phyloP scores from a whole-genome alignment of 2,888 invertebrate species.

The Zhengitettix transpicula region DNA sequence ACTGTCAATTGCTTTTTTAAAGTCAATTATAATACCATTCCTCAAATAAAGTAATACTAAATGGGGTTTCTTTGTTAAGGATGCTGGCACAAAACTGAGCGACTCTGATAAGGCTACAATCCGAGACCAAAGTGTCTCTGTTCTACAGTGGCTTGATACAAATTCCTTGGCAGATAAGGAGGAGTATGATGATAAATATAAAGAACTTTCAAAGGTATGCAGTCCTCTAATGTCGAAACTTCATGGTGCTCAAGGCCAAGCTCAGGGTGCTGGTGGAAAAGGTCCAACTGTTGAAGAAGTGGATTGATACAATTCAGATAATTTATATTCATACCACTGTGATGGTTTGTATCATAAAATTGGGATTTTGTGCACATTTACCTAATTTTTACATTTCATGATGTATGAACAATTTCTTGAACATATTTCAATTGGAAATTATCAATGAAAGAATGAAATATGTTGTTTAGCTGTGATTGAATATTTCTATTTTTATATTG shows the following conservation, averaged over 20 bases:
- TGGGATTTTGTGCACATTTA: too few species aligned
- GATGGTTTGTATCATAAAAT: too few species aligned
- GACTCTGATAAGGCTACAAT: slow-evolving; percentile 53
- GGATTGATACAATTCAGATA: slow-evolving; percentile 17
- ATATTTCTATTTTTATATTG: too few species aligned
- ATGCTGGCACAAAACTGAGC: slow-evolving; percentile 32
- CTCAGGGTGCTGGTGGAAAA: slow-evolving; percentile 22
- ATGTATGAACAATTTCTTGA: too few species aligned
- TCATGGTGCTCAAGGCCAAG: slow-evolving; percentile 36
- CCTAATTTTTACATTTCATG: too few species aligned
- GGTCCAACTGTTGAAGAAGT: slow-evolving; percentile 31
- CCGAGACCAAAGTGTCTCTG: slow-evolving; percentile 46
- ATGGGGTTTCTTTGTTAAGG: not conserved
- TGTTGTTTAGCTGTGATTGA: too few species aligned
- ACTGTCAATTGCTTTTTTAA: too few species aligned
- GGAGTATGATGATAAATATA: slow-evolving; percentile 60
- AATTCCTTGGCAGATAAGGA: slow-evolving; percentile 62
- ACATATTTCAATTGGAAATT: too few species aligned
- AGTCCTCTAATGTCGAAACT: slow-evolving; percentile 69
- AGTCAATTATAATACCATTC: too few species aligned
- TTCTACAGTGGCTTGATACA: slow-evolving; percentile 63
- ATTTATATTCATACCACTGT: too few species aligned
- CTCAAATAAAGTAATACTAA: too few species aligned
- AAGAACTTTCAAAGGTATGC: slow-evolving; percentile 56
- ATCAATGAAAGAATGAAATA: too few species aligned